Evolutionary conservation across 2,888 invertebrate species (phyloP), one percentile per base, ranked within the genome.

Genomic region (Polyploca ridens): DNA sequence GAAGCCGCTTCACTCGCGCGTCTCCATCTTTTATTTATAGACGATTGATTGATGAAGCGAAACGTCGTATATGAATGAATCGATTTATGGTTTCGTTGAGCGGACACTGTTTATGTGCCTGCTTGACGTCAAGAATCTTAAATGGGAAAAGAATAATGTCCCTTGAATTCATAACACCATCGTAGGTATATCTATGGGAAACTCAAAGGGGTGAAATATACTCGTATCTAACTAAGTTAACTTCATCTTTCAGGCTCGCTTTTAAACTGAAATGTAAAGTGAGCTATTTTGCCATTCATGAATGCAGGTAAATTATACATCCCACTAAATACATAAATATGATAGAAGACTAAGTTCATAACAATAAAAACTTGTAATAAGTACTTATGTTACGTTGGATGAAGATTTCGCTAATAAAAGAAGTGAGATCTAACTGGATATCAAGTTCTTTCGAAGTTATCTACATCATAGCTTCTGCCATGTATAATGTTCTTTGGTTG

Each of bases 31-130:
- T 92, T 92, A 92, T 92, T 90, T 91, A 91, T 93, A 85, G 77
- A 78, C 76, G 80, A 84, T 87, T 91, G 91, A 92, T 91, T 86
- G 91, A 91, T 92, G 89, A 84, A 88, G 83, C 87, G 81, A 86
- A 90, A 85, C 86, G 85, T 85, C 88, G 83, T 84, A 86, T 86
- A 88, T 90, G 90, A 92, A 91, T 92, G 90, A 92, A 90, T 91
- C 87, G 89, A 90, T 91, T 89, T 89, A 90, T 88, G 86, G 84
- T 85, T 86, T 86, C 78, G 85, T 84, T 81, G 78, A 79, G 79
- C 82, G 84, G 86, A 87, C 84, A 77, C 84, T 88, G 85, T 88
- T 89, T 90, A 84, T 87, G 81, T 85, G 79, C 68, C 72, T 69
- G 79, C 72, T 89, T 91, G 91, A 90, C 92, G 91, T 90, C 88